Evolutionary conservation across 2,888 invertebrate genomes (phyloP).

Genomic region (Diarsia brunnea): DNA sequence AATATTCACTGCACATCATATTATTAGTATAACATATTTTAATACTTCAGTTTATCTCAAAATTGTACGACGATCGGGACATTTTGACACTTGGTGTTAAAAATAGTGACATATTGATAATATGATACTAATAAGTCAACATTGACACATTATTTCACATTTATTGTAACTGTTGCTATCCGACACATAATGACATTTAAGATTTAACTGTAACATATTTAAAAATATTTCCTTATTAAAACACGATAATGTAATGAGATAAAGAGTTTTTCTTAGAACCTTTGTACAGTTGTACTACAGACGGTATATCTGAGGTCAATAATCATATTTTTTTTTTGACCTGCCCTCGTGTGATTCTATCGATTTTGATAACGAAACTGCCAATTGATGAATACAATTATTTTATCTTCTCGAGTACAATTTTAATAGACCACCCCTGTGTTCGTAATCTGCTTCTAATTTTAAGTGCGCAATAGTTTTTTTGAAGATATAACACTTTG

Average conservation of each 20-base stretch:
- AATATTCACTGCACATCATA: neutral
- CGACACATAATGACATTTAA: neutral
- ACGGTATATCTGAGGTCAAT: constrained; percentile 32
- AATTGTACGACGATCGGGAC: constrained; percentile 19
- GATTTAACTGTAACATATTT: constrained; percentile 2
- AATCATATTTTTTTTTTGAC: constrained; percentile 48
- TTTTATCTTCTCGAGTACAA: neutral
- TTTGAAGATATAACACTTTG: neutral
- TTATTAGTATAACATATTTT: neutral
- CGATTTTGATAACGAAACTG: constrained; percentile 25
- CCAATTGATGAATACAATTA: constrained; percentile 10
- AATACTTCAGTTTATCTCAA: neutral
- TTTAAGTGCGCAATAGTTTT: constrained; percentile 1
- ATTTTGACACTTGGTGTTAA: constrained; percentile 53
- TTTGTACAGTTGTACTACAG: constrained; percentile 48
- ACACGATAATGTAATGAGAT: constrained; percentile 43
- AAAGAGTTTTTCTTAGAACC: constrained; percentile 22
- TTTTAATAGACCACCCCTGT: constrained; percentile 5
- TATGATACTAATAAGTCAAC: constrained; percentile 34
- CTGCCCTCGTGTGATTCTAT: constrained; percentile 25
- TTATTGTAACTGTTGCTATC: constrained; percentile 49
- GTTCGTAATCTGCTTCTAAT: neutral
- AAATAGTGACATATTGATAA: constrained; percentile 36
- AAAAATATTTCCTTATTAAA: constrained; percentile 47
- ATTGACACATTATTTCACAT: constrained; percentile 33